Base-by-base conservation (phyloP, 1,140 invertebrate genomes). In the Heliconius himera region DNA sequence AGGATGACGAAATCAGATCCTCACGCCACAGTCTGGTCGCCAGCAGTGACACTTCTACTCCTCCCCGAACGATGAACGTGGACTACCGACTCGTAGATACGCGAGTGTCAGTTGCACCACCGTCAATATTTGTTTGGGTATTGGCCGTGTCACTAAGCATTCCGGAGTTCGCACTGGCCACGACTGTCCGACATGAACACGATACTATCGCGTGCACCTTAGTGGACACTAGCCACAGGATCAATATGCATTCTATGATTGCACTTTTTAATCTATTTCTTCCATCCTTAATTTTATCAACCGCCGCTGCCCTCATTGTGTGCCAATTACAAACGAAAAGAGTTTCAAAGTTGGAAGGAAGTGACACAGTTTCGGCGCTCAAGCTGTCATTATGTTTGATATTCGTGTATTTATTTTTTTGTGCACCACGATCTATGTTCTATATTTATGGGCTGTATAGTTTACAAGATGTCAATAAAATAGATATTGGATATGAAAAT, bases 81-180 rank as follows among this genome's bases (percentile, higher is more conserved):
- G 94, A 95, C 79, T 95, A 95, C 76, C 81, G 91, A 54, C 85
- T 93, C 51, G 82, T 87, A 22, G 89, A 93, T 56, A 89, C 84
- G 8, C 88, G 86, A 81, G 85, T 96, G 46, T 90, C 93, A 18
- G 92, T 95, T 8, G 84, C 94, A 8, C 89, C 94, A 76, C 95
- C 95, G 1, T 89, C 88, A 38, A 84, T 95, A 70, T 94, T 96
- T 77, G 90, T 96, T 56, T 96, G 95, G 95, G 91, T 95, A 60
- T 81, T 95, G 51, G 92, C 95, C 73, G 85, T 93, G 13, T 96
- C 95, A 4, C 80, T 96, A 16, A 95, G 95, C 84, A 90, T 96
- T 75, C 95, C 95, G 16, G 93, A 95, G 78, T 95, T 95, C 86
- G 87, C 88, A 36, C 84, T 95, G 70, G 90, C 94, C 8, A 93